Base-by-base conservation (phyloP, 1,140 invertebrate genomes). In the Copidosoma floridanum region DNA sequence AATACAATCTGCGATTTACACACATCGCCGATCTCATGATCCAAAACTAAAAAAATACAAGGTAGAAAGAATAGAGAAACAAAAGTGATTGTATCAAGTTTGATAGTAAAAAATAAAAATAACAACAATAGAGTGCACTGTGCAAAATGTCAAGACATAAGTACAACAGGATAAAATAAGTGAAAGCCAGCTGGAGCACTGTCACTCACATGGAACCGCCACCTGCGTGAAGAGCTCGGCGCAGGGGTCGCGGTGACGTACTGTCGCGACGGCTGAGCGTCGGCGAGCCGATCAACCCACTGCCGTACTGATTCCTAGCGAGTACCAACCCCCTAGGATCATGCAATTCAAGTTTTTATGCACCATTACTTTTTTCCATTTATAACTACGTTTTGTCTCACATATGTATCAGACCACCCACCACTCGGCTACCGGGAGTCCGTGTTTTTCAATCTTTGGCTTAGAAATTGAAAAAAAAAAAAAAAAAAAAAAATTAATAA, bases 121-220 rank as follows among this genome's bases (percentile, higher is more conserved):
- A 55, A 63, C 64, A 68, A 66, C 57, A 67, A 67, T 51, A 35
- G 66, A 72, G 70, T 76, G 74, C 73, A 66, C 68, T 63, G 64
- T 76, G 65, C 57, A 72, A 61, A 23, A 68, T 63, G 41, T 72
- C 66, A 65, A 75, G 57, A 68, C 65, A 76, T 56, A 76, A 61
- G 65, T 73, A 76, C 67, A 71, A 57, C 62, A 75, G 67, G 50
- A 77, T 70, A 66, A 71, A 61, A 63, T 75, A 70, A 66, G 69
- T 51, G 69, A 75, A 69, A 58, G 74, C 68, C 68, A 67, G 70
- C 69, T 73, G 71, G 66, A 73, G 68, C 29, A 72, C 74, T 77
- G 63, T 69, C 68, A 81, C 78, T 81, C 78, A 81, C 79, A 81
- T 81, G 57, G 79, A 81, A 71, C 79, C 79, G 66, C 79, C 79